phyloP scores from a whole-genome alignment of 2,888 invertebrate genomes.

The Hypolimnas misippus region DNA sequence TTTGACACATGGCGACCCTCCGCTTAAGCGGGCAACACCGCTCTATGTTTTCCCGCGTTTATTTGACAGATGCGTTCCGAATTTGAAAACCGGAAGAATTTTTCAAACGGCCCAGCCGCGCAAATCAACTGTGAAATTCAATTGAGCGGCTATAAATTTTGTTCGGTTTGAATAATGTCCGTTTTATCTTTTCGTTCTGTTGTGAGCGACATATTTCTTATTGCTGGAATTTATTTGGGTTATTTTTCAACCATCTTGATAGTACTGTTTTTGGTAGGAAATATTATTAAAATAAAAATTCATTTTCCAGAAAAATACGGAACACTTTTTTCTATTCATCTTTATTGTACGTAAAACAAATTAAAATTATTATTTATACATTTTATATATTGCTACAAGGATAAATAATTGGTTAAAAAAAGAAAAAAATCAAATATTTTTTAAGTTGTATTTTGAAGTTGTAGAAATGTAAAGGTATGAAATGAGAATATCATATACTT shows the following conservation, averaged over 20 bases:
- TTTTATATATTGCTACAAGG: too few species aligned
- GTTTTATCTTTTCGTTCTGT: conserved; percentile 38
- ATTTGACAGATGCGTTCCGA: conserved; percentile 78
- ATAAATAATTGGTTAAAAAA: too few species aligned
- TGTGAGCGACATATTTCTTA: conserved; percentile 23
- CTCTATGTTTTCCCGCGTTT: conserved; percentile 72
- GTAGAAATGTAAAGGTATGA: too few species aligned
- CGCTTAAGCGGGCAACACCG: conserved; percentile 61
- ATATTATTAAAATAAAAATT: too few species aligned
- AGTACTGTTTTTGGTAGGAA: neutral
- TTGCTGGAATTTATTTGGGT: conserved; percentile 22
- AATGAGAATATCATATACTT: too few species aligned
- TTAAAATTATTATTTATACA: too few species aligned
- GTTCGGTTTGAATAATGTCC: conserved; percentile 68
- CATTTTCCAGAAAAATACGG: too few species aligned
- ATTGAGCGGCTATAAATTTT: conserved; percentile 77
- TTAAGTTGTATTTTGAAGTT: too few species aligned
- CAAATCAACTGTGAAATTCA: conserved; percentile 83
- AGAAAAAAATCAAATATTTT: too few species aligned
- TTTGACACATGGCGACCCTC: conserved; percentile 80
- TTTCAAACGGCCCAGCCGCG: conserved; percentile 63
- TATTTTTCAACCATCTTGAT: neutral
- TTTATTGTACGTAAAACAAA: too few species aligned
- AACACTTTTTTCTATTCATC: too few species aligned
- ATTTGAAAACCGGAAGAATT: conserved; percentile 74